These are phyloP conservation scores for Cantharis nigra DNA, from an alignment of 2,888 invertebrate species.

Conservation along the genomic window DNA sequence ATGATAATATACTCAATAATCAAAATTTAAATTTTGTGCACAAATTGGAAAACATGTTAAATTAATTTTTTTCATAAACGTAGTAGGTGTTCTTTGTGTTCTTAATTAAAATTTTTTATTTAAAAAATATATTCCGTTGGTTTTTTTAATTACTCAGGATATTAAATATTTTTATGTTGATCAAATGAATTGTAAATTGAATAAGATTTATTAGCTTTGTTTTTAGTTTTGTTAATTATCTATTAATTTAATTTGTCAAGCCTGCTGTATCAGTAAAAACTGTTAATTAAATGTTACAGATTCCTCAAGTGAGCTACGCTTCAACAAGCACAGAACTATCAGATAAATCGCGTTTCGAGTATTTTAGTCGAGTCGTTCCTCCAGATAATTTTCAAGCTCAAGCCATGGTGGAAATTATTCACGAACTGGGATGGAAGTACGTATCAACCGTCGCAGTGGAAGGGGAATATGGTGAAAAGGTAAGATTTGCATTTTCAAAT, in stretches of 20 bases:
- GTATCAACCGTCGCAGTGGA: constrained; percentile 78
- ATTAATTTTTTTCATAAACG: neutral
- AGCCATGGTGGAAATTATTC: constrained; percentile 70
- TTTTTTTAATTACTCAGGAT: neutral
- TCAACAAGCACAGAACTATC: constrained; percentile 73
- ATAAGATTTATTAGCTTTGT: neutral
- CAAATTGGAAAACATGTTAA: neutral
- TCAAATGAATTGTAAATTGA: neutral
- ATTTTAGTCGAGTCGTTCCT: constrained; percentile 72
- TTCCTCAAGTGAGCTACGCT: constrained; percentile 74
- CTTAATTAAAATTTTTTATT: neutral
- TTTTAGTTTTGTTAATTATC: neutral
- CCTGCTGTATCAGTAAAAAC: neutral
- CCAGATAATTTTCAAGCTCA: constrained; percentile 74
- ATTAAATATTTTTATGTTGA: neutral
- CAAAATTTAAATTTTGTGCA: neutral
- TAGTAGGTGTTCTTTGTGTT: neutral
- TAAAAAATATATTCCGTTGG: neutral
- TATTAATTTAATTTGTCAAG: neutral
- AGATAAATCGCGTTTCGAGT: constrained; percentile 71
- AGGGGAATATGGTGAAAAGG: constrained; percentile 77
- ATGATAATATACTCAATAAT: neutral
- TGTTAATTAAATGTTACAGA: constrained; percentile 50
- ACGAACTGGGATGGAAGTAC: constrained; percentile 72
- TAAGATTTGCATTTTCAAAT: constrained; percentile 46